Percentiles rank a stretch among this genome's conserved stretches.
Evolutionary conservation across 2,797 vertebrate genomes (phyloP).

Genomic region (Ciconia nigra): DNA sequence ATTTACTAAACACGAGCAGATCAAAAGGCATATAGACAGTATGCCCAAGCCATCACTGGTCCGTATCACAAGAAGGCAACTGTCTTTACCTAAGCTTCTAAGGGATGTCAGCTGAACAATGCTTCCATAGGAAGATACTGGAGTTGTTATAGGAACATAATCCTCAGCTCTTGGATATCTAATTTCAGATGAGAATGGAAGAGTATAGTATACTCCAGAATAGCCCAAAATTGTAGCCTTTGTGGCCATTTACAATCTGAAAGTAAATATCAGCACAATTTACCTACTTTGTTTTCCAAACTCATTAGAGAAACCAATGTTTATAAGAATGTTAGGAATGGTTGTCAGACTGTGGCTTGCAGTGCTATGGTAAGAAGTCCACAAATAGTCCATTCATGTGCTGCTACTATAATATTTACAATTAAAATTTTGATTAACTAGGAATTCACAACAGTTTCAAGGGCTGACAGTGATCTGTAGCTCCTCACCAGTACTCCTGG

Average conservation of each 20-base stretch:
- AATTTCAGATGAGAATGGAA: not conserved
- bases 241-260: not conserved
- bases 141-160: not conserved
- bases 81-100: not conserved
- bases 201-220: not conserved
- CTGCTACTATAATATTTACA: not conserved
- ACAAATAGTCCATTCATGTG: not conserved
- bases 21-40: not conserved
- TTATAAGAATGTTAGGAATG: not conserved
- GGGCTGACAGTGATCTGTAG: not conserved
- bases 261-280: not conserved
- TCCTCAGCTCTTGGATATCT: not conserved
- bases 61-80: not conserved
- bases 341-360: not conserved
- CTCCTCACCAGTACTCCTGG: not conserved
- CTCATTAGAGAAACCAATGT: not conserved
- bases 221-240: not conserved
- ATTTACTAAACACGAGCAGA: not conserved
- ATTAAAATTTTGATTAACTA: not conserved
- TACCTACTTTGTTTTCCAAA: not conserved
- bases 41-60: not conserved
- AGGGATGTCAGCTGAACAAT: not conserved
- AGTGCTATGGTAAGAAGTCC: not conserved
- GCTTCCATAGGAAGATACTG: not conserved
- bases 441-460: not conserved